These are phyloP conservation scores for Spilosoma lubricipeda DNA, from an alignment of 2,888 invertebrate genomes.

Conservation along the genomic window DNA sequence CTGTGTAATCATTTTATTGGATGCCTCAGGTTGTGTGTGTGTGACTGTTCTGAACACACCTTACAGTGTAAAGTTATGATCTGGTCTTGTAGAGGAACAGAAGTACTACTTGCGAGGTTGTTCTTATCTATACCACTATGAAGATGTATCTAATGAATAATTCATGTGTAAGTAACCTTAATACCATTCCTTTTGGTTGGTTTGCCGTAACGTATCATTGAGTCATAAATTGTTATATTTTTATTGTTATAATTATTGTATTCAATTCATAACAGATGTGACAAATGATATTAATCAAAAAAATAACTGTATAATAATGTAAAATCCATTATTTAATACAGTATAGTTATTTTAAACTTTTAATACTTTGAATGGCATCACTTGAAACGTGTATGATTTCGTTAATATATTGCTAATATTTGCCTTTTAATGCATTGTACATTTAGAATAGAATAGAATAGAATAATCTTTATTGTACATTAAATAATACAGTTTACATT, in stretches of 20 bases:
- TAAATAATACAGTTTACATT: too few relatives aligned
- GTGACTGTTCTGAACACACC: neutral
- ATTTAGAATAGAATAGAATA: too few relatives aligned
- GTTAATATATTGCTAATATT: too few relatives aligned
- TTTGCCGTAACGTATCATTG: neutral
- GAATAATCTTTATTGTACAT: too few relatives aligned
- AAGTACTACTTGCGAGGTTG: neutral
- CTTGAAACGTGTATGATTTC: neutral
- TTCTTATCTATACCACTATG: neutral
- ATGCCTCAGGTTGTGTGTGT: neutral
- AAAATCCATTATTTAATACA: too few relatives aligned
- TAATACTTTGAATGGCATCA: neutral
- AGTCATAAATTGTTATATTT: neutral
- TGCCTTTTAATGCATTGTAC: neutral
- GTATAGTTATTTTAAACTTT: neutral
- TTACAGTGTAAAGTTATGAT: slow-evolving; percentile 8
- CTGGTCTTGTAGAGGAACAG: neutral
- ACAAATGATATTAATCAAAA: neutral
- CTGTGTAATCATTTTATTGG: neutral
- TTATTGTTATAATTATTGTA: neutral
- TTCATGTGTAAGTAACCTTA: neutral
- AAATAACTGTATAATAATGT: neutral
- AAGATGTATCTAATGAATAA: neutral
- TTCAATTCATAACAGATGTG: neutral
- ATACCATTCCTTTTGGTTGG: neutral